Base-by-base conservation (phyloP, 2,113 vertebrate species). In the Brienomyrus brachyistius region DNA sequence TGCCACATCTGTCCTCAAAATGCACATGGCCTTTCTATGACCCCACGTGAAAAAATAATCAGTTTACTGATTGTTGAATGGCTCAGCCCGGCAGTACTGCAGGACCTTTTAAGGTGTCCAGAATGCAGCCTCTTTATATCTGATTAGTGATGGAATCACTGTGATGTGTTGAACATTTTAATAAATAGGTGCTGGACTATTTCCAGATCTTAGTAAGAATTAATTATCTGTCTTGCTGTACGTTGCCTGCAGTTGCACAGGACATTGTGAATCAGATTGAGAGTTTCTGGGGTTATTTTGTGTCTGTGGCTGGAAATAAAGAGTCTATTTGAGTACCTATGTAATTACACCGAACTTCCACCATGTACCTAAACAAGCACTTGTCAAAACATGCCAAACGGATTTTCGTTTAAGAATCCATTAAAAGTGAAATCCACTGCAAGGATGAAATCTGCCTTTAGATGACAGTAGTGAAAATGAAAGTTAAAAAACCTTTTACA, bases 291-390 rank as follows among this genome's bases (percentile, higher is more conserved):
- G 35, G 35, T 21, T 21, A n/a, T 23, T 83, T 83, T 82, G 40
- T 43, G 70, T 43, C 70, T 82, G 8, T 70, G 45, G 13, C 74
- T 89, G 8, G 35, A 82, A 43, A 82, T 35, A 52, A 52, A 66
- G 21, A 40, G 27, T 31, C 88, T 89, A 54, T 82, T 82, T 82
- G 48, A 82, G 82, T 51, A 50, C 50, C n/a, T 52, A 4, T n/a
- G 40, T 82, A 88, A 77, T 88, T 88, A 82, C 27, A 74, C 5
- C 47, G 23, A 50, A 35, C 27, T 21, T 47, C 62, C 35, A 45
- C 6, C 15, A 17, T 77, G 62, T 88, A 88, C 48, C 88, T 51
- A 70, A 66, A 88, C 59, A 47, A 27, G 56, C 88, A 88, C 88
- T 74, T 88, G 88, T 74, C 88, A 88, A 88, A 88, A 88, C 59